Evolutionary conservation across 2,113 vertebrate species (phyloP).

Genomic region (Piliocolobus tephrosceles): DNA sequence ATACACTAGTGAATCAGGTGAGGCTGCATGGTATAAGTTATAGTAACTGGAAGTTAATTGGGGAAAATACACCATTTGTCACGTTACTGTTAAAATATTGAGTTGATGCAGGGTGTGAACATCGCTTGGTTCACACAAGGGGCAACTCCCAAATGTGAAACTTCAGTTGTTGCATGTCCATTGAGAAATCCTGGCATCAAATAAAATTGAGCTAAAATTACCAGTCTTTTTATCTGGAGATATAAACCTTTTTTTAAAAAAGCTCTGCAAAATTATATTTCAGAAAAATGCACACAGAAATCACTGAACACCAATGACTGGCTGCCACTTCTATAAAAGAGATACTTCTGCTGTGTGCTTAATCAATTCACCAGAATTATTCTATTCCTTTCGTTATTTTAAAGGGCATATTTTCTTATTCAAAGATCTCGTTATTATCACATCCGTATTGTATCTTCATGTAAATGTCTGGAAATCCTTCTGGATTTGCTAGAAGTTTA

Average conservation of each 20-base stretch:
- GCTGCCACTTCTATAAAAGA: background rate
- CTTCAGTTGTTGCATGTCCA: background rate
- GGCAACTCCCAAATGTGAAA: background rate
- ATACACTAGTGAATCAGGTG: background rate
- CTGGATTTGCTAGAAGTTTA: conserved; percentile 25
- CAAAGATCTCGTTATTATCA: conserved; percentile 34
- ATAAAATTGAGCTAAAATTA: background rate
- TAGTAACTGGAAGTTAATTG: background rate
- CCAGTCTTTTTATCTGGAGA: background rate
- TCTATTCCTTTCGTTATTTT: background rate
- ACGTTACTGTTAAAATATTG: background rate
- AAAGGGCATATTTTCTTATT: conserved; percentile 41
- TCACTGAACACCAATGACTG: background rate
- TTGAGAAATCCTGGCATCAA: background rate
- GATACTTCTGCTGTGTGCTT: background rate
- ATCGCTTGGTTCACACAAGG: background rate
- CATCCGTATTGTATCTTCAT: background rate
- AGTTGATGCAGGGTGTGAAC: background rate
- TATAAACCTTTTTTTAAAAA: background rate
- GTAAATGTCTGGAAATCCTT: conserved; percentile 6
- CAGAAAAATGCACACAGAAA: background rate
- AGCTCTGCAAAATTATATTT: background rate
- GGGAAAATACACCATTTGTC: background rate
- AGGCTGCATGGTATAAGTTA: background rate
- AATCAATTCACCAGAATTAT: background rate